These are phyloP conservation scores for Lasioglossum marginatum DNA, from an alignment of 2,888 invertebrate species.

Conservation along the genomic window DNA sequence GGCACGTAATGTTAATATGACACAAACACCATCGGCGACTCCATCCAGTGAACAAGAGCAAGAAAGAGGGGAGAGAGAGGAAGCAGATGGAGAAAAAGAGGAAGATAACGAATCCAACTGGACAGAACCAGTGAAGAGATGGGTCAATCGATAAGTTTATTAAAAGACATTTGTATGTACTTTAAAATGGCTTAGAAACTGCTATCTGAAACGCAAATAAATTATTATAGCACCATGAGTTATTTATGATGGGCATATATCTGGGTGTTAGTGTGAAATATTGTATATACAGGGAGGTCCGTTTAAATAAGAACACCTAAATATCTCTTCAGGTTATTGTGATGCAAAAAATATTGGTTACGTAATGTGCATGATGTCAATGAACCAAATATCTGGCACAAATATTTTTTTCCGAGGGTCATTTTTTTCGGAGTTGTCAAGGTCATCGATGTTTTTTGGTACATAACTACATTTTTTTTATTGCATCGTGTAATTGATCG, in stretches of 20 bases:
- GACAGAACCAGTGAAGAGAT: constrained; percentile 89
- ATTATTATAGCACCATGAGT: constrained; percentile 45
- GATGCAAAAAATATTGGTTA: too few relatives aligned
- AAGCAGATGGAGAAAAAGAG: constrained; percentile 85
- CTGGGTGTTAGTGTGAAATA: constrained; percentile 59
- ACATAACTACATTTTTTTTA: too few relatives aligned
- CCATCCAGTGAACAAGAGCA: constrained; percentile 78
- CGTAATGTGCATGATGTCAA: too few relatives aligned
- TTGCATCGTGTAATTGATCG: too few relatives aligned
- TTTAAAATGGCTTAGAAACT: constrained; percentile 79
- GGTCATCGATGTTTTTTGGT: too few relatives aligned
- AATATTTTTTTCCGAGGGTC: too few relatives aligned
- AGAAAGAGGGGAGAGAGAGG: constrained; percentile 83
- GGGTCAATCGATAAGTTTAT: constrained; percentile 88
- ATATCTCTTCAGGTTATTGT: too few relatives aligned
- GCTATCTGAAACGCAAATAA: constrained; percentile 70
- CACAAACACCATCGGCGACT: constrained; percentile 78
- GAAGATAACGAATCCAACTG: constrained; percentile 85
- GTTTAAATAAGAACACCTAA: too few relatives aligned
- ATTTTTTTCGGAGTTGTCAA: too few relatives aligned
- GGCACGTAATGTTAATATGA: constrained; percentile 84
- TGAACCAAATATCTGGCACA: too few relatives aligned
- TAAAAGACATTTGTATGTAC: constrained; percentile 28
- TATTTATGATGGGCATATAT: constrained; percentile 53
- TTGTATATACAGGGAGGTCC: too few relatives aligned